Percentiles rank a stretch among this genome's conserved stretches.
These are phyloP conservation scores for Gorsachius magnificus DNA, from an alignment of 2,797 vertebrate genomes.

Conservation along the genomic window DNA sequence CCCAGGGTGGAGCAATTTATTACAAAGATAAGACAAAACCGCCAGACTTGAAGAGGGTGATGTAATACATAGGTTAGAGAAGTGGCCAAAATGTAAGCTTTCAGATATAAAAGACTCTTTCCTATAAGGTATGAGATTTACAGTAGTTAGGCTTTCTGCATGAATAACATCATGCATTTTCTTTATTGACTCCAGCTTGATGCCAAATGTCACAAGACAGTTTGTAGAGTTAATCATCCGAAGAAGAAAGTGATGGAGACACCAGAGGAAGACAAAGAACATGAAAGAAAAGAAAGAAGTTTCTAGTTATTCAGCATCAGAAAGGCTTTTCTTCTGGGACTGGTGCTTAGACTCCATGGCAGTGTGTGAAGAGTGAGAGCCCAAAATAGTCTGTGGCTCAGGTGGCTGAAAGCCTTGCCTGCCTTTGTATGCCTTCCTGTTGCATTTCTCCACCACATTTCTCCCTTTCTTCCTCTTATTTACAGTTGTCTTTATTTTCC, in stretches of 20 bases:
- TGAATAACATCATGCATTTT: neutral
- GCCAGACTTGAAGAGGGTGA: neutral
- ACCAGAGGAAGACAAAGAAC: neutral
- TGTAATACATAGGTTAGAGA: neutral
- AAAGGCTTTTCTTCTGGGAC: neutral
- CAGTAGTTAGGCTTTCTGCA: neutral
- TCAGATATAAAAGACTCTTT: neutral
- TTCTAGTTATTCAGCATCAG: neutral
- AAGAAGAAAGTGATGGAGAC: neutral
- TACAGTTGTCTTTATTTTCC: neutral
- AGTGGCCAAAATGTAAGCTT: neutral
- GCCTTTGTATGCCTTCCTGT: neutral
- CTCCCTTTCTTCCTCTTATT: neutral
- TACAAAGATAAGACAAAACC: neutral
- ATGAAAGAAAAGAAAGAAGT: neutral
- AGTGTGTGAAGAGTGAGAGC: neutral
- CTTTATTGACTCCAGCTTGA: conserved; percentile 10
- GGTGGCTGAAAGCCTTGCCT: neutral
- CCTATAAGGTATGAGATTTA: neutral
- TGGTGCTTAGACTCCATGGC: neutral
- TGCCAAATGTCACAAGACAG: neutral
- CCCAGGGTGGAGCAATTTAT: neutral
- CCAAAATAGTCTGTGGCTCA: neutral
- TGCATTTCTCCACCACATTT: neutral
- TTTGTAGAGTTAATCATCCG: neutral